A percentile compares a stretch with the other conserved stretches of the same genome.
These are phyloP conservation scores for Dysmachus trigonus DNA, from an alignment of 2,888 invertebrate species.

Conservation along the genomic window DNA sequence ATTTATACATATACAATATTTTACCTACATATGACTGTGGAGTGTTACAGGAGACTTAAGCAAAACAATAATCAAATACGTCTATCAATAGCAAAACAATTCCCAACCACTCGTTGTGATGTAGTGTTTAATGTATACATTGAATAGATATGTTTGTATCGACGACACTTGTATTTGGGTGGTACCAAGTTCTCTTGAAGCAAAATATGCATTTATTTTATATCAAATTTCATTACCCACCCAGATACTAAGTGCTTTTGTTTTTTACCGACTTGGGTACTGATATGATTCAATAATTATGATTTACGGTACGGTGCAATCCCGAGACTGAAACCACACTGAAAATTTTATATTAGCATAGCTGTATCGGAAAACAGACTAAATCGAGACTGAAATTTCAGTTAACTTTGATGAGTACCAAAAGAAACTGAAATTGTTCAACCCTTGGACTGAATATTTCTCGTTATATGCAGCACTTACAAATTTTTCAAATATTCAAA, in stretches of 20 bases:
- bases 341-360: not conserved
- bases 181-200: not conserved
- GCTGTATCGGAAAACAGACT: too few species aligned
- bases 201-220: not conserved
- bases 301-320: not conserved
- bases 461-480: too few species aligned
- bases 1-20: not conserved
- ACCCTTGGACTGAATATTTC: too few species aligned
- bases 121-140: not conserved
- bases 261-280: not conserved
- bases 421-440: too few species aligned
- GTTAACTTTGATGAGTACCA: too few species aligned
- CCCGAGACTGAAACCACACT: too few species aligned
- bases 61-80: not conserved
- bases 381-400: too few species aligned
- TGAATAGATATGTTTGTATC: not conserved
- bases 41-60: not conserved
- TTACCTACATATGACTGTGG: not conserved
- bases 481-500: too few species aligned
- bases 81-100: not conserved
- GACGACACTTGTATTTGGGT: not conserved
- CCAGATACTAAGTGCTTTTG: not conserved
- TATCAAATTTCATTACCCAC: not conserved
- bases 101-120: not conserved
- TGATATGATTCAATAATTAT: not conserved